Evolutionary conservation across 2,888 invertebrate species (phyloP).

Genomic region (Hyppa rectilinea): DNA sequence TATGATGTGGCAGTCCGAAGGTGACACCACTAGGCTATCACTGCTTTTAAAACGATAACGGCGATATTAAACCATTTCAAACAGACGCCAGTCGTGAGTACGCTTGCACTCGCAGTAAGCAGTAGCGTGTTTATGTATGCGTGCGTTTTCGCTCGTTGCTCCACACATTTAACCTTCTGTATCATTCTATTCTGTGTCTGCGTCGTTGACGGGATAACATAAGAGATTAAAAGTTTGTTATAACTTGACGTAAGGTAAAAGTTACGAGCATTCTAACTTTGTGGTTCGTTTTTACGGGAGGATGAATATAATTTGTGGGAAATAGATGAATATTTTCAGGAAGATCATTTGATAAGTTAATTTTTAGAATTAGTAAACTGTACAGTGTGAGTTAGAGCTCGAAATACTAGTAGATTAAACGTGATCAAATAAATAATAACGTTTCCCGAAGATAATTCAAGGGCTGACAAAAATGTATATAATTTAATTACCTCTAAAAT

Average conservation of each 20-base stretch:
- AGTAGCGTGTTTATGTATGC: not conserved
- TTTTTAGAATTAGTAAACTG: not conserved
- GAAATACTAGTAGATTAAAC: not conserved
- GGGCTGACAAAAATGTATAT: no score
- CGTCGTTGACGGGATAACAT: constrained; percentile 68
- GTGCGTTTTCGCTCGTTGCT: not conserved
- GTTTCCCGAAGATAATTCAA: no score
- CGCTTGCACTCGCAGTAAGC: not conserved
- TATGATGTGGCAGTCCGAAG: no score
- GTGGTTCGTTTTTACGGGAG: constrained; percentile 45
- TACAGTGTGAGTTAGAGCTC: not conserved
- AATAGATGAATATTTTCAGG: constrained; percentile 12
- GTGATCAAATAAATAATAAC: not conserved
- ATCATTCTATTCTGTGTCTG: not conserved
- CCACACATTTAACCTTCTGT: constrained; percentile 14
- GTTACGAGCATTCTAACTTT: constrained; percentile 59
- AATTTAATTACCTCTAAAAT: not conserved
- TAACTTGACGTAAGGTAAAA: constrained; percentile 56
- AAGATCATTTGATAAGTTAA: constrained; percentile 10
- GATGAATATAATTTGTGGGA: constrained; percentile 45
- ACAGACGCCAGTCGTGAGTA: not conserved
- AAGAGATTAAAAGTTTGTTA: constrained; percentile 77
- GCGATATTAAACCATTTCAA: not conserved
- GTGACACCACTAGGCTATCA: no score
- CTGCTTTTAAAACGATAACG: no score